phyloP scores from a whole-genome alignment of 2,113 vertebrate genomes.

The Bubo scandiacus region DNA sequence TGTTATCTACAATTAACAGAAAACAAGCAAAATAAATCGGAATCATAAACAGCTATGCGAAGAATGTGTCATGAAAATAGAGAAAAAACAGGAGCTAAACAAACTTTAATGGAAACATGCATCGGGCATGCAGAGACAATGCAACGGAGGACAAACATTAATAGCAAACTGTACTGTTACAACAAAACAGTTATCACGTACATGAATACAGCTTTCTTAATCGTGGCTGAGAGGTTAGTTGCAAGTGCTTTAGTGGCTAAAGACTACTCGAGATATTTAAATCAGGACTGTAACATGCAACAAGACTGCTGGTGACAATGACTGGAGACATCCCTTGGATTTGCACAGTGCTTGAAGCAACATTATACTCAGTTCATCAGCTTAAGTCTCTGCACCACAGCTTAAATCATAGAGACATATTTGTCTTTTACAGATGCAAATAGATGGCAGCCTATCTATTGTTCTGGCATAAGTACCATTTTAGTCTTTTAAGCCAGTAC shows the following conservation, averaged over 20 bases:
- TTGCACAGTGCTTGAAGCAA: constrained; percentile 64
- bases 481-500: constrained; percentile 3
- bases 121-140: constrained; percentile 75
- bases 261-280: constrained; percentile 44
- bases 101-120: constrained; percentile 79
- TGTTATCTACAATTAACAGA: constrained; percentile 69
- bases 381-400: constrained; percentile 60
- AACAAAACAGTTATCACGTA: constrained; percentile 55
- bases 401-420: not conserved
- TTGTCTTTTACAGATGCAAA: not conserved
- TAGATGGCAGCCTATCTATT: not conserved
- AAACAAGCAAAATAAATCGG: constrained; percentile 75
- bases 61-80: constrained; percentile 69
- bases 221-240: constrained; percentile 68
- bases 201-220: not conserved
- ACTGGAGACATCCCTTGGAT: constrained; percentile 42
- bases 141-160: constrained; percentile 64
- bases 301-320: constrained; percentile 52
- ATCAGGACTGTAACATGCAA: constrained; percentile 62
- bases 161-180: constrained; percentile 68
- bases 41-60: constrained; percentile 68
- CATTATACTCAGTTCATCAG: constrained; percentile 15
- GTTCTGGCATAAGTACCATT: constrained; percentile 32
- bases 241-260: constrained; percentile 70
- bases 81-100: constrained; percentile 69